Percentiles rank a stretch among this genome's conserved stretches.
Conservation (phyloP, 2,797 vertebrate genomes). For the Gallinago stenura region DNA sequence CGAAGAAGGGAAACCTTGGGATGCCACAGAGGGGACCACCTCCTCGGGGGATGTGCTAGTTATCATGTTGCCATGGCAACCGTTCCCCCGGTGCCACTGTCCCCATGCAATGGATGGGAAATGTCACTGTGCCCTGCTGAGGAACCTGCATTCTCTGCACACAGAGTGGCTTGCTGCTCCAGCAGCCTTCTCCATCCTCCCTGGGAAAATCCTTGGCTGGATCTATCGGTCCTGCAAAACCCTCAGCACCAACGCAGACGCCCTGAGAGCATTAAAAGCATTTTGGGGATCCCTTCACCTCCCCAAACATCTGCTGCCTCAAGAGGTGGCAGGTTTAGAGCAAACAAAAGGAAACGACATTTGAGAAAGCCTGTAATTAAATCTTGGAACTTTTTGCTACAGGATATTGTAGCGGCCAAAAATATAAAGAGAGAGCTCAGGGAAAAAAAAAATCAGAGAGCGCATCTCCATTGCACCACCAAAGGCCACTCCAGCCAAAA, state of each 20-base stretch:
- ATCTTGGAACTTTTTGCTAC: neutral
- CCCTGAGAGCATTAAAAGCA: neutral
- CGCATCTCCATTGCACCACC: neutral
- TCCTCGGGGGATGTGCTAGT: neutral
- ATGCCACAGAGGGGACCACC: neutral
- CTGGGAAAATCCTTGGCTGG: neutral
- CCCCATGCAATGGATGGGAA: neutral
- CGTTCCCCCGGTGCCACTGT: neutral
- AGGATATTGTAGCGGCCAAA: neutral
- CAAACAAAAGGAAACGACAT: neutral
- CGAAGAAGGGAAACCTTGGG: neutral
- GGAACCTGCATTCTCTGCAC: neutral
- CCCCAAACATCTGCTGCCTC: neutral
- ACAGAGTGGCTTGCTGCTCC: neutral
- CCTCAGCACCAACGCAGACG: rapidly evolving
- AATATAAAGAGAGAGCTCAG: neutral
- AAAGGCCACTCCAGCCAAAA: neutral
- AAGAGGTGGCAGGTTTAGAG: neutral
- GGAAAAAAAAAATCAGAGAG: neutral
- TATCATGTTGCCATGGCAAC: neutral
- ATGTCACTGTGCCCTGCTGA: neutral
- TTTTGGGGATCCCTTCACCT: neutral
- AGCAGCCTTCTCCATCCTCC: rapidly evolving
- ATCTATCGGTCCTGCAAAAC: neutral
- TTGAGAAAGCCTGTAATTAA: neutral